These are phyloP conservation scores for Saxidomus purpurata DNA, from an alignment of 1,140 invertebrate genomes.

Conservation along the genomic window DNA sequence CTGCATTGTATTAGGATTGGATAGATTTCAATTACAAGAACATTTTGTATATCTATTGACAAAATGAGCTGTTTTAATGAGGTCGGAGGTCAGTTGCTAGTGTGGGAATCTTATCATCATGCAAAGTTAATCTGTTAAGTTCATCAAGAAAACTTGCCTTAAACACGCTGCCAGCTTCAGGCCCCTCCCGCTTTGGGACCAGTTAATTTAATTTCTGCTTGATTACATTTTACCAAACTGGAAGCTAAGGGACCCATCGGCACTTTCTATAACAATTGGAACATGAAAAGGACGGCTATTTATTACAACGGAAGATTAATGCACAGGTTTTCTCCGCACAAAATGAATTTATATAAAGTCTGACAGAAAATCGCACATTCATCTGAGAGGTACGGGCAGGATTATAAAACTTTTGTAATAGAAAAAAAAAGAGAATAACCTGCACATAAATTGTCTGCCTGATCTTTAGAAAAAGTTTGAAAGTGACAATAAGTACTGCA, in stretches of 20 bases:
- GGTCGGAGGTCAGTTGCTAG: conserved; percentile 18
- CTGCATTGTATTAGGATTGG: background rate
- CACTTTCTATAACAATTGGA: background rate
- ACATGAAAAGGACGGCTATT: conserved; percentile 25
- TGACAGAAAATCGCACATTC: too few species aligned
- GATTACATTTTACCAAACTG: conserved; percentile 47
- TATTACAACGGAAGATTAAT: conserved; percentile 29
- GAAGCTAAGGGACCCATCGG: background rate
- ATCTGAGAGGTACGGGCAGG: too few species aligned
- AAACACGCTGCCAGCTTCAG: conserved; percentile 12
- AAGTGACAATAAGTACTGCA: too few species aligned
- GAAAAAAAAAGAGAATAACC: too few species aligned
- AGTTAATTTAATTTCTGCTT: conserved; percentile 51
- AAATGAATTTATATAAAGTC: too few species aligned
- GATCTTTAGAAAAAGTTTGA: too few species aligned
- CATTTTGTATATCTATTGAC: background rate
- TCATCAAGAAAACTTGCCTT: conserved; percentile 16
- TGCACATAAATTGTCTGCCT: too few species aligned
- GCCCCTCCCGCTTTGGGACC: conserved; percentile 32
- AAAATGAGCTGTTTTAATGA: conserved; percentile 19
- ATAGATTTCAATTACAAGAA: conserved; percentile 11
- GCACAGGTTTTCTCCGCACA: background rate
- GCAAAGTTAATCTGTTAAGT: conserved; percentile 36
- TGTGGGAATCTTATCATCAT: conserved; percentile 29
- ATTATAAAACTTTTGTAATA: too few species aligned